Evolutionary conservation across 2,888 invertebrate genomes (phyloP), one percentile per base, ranked within the genome.

Genomic region (Nysson spinosus): DNA sequence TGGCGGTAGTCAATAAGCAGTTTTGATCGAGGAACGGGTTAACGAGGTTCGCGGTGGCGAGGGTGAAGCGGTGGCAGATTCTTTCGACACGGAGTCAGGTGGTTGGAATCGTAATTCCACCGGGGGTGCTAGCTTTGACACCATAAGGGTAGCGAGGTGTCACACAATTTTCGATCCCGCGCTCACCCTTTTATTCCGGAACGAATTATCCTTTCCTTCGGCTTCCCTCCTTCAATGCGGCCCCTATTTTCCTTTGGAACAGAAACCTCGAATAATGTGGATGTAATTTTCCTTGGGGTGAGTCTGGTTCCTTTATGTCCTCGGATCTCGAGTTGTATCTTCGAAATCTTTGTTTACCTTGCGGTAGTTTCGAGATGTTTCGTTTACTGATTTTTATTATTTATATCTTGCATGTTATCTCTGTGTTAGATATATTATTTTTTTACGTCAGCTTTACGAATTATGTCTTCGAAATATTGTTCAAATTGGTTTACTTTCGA

Each of bases 101-200:
- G 78, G 79, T 46, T 55, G 64, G 73, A 69, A 65, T 66, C 67
- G 63, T 72, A 69, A 75, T 77, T 52, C 65, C 26, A 37, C 35
- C 28, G 61, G 49, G 35, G 65, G 62, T 62, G 72, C 49, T 46
- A 61, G 16, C 63, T 72, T 78, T 77, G 66, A 80, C 80, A 81
- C 81, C 82, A 82, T 82, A 82, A 82, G 82, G 82, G 72, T 68
- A 80, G 76, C 76, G 80, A 76, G 70, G 73, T 79, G 72, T 72
- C 70, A 50, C 66, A 39, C 60, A 44, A 56, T 47, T 39, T 49
- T 57, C 42, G 9, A 4, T 37, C 42, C 39, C 22, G 12, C 17
- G 58, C 32, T 39, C 14, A 12, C 12, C 7, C 39, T 49, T 28
- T 57, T 44, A 52, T 9, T 43, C 64, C 39, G 63, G 69, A 72